Evolutionary conservation across 2,113 vertebrate species (phyloP).

Genomic region (Pelobates fuscus): DNA sequence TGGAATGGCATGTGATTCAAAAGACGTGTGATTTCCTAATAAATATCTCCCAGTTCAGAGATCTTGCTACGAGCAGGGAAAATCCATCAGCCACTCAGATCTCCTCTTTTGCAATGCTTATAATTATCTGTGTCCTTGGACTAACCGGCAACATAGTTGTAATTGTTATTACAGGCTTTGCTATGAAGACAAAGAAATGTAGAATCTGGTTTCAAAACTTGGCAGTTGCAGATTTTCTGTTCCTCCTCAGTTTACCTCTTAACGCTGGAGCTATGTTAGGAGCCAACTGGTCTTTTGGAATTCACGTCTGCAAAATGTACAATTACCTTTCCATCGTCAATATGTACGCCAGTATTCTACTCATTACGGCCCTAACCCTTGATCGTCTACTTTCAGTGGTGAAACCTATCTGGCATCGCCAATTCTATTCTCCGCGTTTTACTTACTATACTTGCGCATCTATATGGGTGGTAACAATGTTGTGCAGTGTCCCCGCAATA

Average conservation of each 20-base stretch:
- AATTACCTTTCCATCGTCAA: conserved; percentile 6
- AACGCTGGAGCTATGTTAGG: not conserved
- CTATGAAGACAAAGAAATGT: not conserved
- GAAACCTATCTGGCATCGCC: conserved; percentile 27
- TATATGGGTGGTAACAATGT: not conserved
- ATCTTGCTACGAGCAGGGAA: too few relatives aligned
- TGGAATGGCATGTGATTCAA: too few relatives aligned
- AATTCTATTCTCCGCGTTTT: not conserved
- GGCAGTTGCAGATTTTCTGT: conserved; percentile 18
- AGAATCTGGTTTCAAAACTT: conserved; percentile 39
- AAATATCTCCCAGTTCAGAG: too few relatives aligned
- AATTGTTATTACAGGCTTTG: not conserved
- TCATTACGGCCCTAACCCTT: conserved; percentile 1
- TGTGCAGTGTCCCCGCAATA: not conserved
- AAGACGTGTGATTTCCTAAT: too few relatives aligned
- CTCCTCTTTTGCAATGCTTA: not conserved
- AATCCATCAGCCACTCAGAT: not conserved
- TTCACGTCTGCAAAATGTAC: not conserved
- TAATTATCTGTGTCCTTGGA: not conserved
- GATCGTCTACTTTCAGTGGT: conserved; percentile 17
- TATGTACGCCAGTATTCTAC: conserved; percentile 28
- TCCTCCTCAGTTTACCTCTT: conserved; percentile 2
- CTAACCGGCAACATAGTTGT: not conserved
- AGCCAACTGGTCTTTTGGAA: conserved; percentile 12
- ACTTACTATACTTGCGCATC: not conserved